Evolutionary conservation across 2,888 invertebrate species (phyloP).

Genomic region (Phytoseiulus persimilis): DNA sequence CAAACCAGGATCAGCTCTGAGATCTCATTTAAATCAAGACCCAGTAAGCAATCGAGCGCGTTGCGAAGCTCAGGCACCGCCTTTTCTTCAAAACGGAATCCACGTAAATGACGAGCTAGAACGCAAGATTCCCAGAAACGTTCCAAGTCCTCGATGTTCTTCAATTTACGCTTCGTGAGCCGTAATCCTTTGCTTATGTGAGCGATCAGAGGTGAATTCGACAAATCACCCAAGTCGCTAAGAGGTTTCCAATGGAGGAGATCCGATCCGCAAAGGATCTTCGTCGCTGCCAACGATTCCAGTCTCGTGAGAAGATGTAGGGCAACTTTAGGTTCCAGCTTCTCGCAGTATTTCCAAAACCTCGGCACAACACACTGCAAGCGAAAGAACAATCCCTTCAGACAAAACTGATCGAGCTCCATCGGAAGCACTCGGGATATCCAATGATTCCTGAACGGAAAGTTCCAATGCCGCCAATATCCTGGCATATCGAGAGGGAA

Average conservation of each 20-base stretch:
- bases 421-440: too few relatives aligned
- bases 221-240: not conserved
- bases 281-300: constrained; percentile 13
- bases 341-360: constrained; percentile 20
- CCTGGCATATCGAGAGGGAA: not conserved
- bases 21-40: not conserved
- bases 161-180: not conserved
- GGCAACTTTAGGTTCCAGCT: not conserved
- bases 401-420: not conserved
- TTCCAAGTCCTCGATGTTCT: not conserved
- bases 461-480: too few relatives aligned
- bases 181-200: not conserved
- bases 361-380: constrained; percentile 9
- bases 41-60: not conserved
- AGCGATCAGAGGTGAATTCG: not conserved
- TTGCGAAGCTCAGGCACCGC: not conserved
- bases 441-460: too few relatives aligned
- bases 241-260: not conserved
- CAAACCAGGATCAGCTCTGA: not conserved
- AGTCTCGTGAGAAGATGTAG: constrained; percentile 14
- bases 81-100: too few relatives aligned
- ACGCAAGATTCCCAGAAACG: constrained; percentile 35
- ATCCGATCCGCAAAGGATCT: constrained; percentile 13
- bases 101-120: not conserved
- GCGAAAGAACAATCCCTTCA: not conserved